Conservation (phyloP, 2,888 invertebrate species). For the Tachina lurida region DNA sequence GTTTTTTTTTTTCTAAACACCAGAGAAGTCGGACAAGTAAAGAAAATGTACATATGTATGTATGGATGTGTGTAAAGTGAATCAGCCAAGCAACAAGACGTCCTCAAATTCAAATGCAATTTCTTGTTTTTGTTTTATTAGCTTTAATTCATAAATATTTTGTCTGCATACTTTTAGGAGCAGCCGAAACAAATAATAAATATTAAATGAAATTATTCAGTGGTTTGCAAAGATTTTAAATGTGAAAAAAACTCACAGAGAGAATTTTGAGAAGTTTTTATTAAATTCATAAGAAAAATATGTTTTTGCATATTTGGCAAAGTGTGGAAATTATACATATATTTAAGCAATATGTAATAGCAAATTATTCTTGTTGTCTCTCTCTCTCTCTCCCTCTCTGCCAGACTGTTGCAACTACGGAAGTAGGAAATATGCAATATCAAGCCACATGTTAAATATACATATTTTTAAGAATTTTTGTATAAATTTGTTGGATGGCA, state of each 20-base stretch:
- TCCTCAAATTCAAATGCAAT: background rate
- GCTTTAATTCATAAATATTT: conserved; percentile 15
- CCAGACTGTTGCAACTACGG: too few species aligned
- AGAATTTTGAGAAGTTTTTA: background rate
- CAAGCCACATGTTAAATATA: too few species aligned
- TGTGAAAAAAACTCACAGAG: background rate
- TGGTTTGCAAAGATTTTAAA: conserved; percentile 17
- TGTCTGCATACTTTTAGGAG: conserved; percentile 37
- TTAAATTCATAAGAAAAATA: too few species aligned
- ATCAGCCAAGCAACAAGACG: background rate
- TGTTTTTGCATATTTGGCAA: too few species aligned
- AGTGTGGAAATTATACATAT: too few species aligned
- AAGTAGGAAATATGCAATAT: too few species aligned
- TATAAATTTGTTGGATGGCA: too few species aligned
- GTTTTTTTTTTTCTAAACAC: conserved; percentile 10
- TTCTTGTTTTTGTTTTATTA: background rate
- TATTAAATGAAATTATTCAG: background rate
- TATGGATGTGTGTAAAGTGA: too few species aligned
- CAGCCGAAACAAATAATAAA: background rate
- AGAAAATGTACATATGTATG: background rate
- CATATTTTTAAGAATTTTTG: too few species aligned
- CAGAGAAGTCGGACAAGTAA: background rate
- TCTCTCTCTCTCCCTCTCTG: too few species aligned
- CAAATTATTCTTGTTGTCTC: too few species aligned
- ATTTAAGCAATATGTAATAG: too few species aligned